These are phyloP conservation scores for Theristicus caerulescens DNA, from an alignment of 2,113 vertebrate genomes.

Conservation along the genomic window DNA sequence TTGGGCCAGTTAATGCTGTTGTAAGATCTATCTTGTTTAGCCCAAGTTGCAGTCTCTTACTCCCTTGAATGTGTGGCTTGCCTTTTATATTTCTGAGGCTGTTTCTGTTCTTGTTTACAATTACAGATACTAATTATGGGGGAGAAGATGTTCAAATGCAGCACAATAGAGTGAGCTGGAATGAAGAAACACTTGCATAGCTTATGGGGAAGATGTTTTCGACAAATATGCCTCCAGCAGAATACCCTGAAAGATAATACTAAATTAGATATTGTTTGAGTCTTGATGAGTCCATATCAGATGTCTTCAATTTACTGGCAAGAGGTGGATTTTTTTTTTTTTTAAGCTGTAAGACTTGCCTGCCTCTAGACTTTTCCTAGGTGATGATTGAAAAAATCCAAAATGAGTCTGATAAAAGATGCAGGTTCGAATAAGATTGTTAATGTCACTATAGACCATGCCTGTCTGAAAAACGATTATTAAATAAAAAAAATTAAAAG, in stretches of 20 bases:
- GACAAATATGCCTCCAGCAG: neutral
- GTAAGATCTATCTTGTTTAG: neutral
- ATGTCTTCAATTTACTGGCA: neutral
- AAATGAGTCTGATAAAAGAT: neutral
- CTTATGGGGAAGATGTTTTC: neutral
- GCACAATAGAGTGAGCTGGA: conserved; percentile 17
- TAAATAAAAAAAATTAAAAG: neutral
- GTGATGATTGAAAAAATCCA: neutral
- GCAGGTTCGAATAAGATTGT: neutral
- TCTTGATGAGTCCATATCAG: neutral
- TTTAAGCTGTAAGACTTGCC: neutral
- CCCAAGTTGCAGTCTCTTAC: neutral
- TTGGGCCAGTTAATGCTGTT: neutral
- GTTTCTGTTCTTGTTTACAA: conserved; percentile 46
- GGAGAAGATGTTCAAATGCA: conserved; percentile 25
- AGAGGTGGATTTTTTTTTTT: neutral
- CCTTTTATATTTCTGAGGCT: neutral
- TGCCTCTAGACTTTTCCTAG: neutral
- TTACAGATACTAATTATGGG: conserved; percentile 22
- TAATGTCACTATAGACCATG: neutral
- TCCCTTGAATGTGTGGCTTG: neutral
- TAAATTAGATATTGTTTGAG: conserved; percentile 21
- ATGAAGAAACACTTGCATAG: conserved; percentile 20
- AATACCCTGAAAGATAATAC: neutral
- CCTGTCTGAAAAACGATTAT: neutral